These are phyloP conservation scores for Dermochelys coriacea DNA, from an alignment of 2,797 vertebrate genomes.

Conservation along the genomic window DNA sequence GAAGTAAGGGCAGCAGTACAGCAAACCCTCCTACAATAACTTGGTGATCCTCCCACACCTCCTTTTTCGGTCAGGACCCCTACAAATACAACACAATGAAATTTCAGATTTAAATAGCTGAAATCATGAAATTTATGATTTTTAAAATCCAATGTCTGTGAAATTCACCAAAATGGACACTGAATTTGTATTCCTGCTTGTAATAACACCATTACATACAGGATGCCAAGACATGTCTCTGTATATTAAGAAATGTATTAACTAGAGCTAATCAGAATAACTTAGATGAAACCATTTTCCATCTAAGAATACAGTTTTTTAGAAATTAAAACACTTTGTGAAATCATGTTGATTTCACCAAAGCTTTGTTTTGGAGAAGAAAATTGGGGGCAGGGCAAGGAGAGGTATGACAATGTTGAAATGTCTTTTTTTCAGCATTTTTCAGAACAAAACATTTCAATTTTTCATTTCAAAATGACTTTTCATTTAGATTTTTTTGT, in stretches of 20 bases:
- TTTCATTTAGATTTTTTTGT: background rate
- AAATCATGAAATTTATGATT: too few relatives aligned
- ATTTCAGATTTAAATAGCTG: too few relatives aligned
- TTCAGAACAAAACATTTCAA: background rate
- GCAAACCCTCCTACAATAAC: too few relatives aligned
- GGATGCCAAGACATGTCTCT: slow-evolving; percentile 24
- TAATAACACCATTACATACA: slow-evolving; percentile 16
- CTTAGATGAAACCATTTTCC: background rate
- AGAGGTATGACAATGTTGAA: background rate
- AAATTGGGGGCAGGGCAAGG: background rate
- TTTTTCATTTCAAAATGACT: background rate
- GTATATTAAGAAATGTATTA: slow-evolving; percentile 40
- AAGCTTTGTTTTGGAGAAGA: slow-evolving; percentile 17
- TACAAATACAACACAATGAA: too few relatives aligned
- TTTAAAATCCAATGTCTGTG: too few relatives aligned
- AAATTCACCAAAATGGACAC: too few relatives aligned
- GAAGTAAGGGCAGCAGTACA: too few relatives aligned
- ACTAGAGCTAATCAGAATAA: background rate
- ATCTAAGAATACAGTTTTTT: background rate
- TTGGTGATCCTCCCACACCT: too few relatives aligned
- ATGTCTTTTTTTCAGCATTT: background rate
- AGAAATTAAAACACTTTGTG: background rate
- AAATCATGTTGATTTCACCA: background rate
- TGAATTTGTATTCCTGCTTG: background rate
- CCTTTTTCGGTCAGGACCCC: too few relatives aligned